phyloP scores from a whole-genome alignment of 2,797 vertebrate species.

The Myotis daubentonii region DNA sequence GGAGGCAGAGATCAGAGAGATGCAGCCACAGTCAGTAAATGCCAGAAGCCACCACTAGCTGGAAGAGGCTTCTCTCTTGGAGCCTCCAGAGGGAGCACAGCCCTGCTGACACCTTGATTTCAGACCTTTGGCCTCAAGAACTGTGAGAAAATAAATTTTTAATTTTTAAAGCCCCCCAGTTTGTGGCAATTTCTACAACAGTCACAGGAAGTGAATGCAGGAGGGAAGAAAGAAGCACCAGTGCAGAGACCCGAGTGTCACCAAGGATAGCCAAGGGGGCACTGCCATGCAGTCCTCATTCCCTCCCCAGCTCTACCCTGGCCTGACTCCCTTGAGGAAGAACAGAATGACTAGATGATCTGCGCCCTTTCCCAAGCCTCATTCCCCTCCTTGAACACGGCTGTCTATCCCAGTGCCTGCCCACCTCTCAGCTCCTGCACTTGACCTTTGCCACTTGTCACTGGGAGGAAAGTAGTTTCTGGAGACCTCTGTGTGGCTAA shows the following conservation, averaged over 20 bases:
- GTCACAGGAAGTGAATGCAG: not conserved
- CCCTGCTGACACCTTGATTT: not conserved
- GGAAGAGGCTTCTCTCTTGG: not conserved
- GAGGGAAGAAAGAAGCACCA: not conserved
- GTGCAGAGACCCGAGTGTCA: not conserved
- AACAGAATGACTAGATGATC: not conserved
- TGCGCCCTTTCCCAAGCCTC: not conserved
- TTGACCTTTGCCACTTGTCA: not conserved
- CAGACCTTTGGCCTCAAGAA: not conserved
- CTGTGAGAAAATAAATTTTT: not conserved
- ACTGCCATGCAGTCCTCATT: fast-evolving
- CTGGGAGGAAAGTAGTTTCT: not conserved
- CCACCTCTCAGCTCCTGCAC: not conserved
- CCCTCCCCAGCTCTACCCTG: not conserved
- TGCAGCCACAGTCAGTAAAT: not conserved
- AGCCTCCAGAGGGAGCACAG: not conserved
- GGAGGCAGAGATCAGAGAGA: not conserved
- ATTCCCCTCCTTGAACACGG: not conserved
- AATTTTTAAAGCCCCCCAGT: not conserved
- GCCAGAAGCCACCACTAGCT: not conserved
- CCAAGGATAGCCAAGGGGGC: fast-evolving
- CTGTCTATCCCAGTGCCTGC: fast-evolving
- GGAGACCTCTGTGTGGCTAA: not conserved
- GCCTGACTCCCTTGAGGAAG: not conserved
- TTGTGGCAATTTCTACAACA: not conserved